Evolutionary conservation across 2,797 vertebrate species (phyloP), one percentile per base, ranked within the genome.

Genomic region (Lycodopsis pacificus): DNA sequence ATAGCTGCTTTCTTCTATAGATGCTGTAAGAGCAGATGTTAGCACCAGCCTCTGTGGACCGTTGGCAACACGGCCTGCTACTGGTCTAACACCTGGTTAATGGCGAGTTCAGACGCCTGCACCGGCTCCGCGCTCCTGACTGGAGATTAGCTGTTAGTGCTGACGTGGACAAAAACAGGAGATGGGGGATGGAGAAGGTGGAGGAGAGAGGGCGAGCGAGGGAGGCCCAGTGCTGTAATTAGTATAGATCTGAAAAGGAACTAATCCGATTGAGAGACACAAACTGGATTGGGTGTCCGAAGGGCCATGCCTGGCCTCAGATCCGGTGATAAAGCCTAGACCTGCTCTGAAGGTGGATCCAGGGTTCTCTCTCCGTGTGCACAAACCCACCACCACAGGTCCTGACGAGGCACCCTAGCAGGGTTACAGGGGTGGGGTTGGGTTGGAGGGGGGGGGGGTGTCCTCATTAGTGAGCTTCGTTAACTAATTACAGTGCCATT

Each of bases 181-280:
- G 76, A 78, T 70, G 68, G 72, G 73, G 83, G 87, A 38, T 80
- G 79, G 86, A 81, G 84, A 77, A 80, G 81, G 79, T 76, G 70
- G 32, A 34, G 68, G 69, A 68, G 71, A 62, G 65, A 73, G 80
- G 58, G 58, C 73, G 69, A 51, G 83, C 11, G 86, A 74, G 76
- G 56, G 77, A 80, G 87, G 85, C 73, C 57, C 67, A 22, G 82
- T 73, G 80, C 91, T 89, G 90, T 94, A 94, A 94, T 95, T 94
- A 95, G 91, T 94, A 93, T 94, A 89, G 94, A 95, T 95, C 93
- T 91, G 90, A 91, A 92, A 92, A 92, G 90, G 90, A 91, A 86
- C 91, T 95, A 94, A 95, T 95, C 89, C 91, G 93, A 95, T 95
- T 95, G 92, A 91, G 89, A 86, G 86, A 92, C 92, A 90, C 91